Evolutionary conservation across 92 coral and sea anemone genomes (phyloP).

Genomic region (Pocillopora grandis): DNA sequence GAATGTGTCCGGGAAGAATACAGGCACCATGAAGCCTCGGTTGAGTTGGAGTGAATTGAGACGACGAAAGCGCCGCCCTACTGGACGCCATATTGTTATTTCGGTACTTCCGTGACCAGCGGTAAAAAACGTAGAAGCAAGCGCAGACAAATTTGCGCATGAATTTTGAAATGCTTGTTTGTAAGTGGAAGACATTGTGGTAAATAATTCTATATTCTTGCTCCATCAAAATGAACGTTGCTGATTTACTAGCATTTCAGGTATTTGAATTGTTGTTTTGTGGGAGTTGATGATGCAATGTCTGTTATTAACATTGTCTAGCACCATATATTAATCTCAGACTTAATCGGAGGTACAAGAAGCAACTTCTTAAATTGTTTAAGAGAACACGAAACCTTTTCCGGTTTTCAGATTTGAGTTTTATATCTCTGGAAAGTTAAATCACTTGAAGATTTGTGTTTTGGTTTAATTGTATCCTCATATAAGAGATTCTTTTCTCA

Average conservation of each 20-base stretch:
- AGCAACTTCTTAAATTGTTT: too few relatives aligned
- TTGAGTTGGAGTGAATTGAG: conserved; percentile 53
- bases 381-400: too few relatives aligned
- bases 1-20: conserved; percentile 88
- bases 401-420: too few relatives aligned
- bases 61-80: conserved; percentile 56
- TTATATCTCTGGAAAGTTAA: too few relatives aligned
- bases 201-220: background rate
- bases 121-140: conserved; percentile 3
- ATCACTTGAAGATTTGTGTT: too few relatives aligned
- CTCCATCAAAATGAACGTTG: conserved; percentile 7
- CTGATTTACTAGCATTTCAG: conserved; percentile 40
- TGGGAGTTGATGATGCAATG: background rate
- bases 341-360: too few relatives aligned
- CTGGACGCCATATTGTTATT: conserved; percentile 43
- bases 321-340: too few relatives aligned
- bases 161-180: conserved; percentile 16
- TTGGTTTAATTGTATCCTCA: too few relatives aligned
- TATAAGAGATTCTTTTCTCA: too few relatives aligned
- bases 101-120: conserved; percentile 25
- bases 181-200: background rate
- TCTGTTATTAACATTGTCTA: background rate
- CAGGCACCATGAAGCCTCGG: conserved; percentile 80
- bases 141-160: conserved; percentile 36
- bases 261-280: conserved; percentile 5